These are phyloP conservation scores for Scytalopus superciliaris DNA, from an alignment of 2,113 vertebrate genomes.

Conservation along the genomic window DNA sequence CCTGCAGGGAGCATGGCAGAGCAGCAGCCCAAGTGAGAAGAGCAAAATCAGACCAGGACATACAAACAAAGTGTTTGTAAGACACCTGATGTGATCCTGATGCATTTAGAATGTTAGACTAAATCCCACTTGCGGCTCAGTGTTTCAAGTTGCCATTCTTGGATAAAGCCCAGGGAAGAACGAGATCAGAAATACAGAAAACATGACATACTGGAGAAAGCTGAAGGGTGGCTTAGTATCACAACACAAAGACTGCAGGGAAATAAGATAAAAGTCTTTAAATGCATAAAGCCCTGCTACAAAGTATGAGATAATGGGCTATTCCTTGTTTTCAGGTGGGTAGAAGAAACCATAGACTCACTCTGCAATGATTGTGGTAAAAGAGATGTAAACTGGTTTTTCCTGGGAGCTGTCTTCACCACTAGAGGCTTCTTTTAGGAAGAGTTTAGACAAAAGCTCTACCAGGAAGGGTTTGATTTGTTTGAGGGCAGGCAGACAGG, in stretches of 20 bases:
- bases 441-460: slow-evolving; percentile 49
- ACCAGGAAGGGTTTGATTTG: slow-evolving; percentile 37
- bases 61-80: slow-evolving; percentile 2
- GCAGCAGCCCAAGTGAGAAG: neutral
- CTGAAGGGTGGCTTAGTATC: slow-evolving; percentile 57
- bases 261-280: slow-evolving; percentile 61
- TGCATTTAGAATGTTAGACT: slow-evolving; percentile 7
- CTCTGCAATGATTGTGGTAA: slow-evolving; percentile 18
- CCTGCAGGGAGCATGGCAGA: neutral
- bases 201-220: slow-evolving; percentile 63
- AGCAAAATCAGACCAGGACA: neutral
- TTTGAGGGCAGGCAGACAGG: slow-evolving; percentile 48
- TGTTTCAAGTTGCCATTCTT: neutral
- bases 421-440: slow-evolving; percentile 49
- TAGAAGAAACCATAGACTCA: slow-evolving; percentile 31
- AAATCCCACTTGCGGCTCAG: neutral
- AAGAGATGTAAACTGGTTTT: slow-evolving; percentile 59
- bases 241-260: slow-evolving; percentile 31
- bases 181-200: slow-evolving; percentile 45
- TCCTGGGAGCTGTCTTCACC: slow-evolving; percentile 34
- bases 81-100: slow-evolving; percentile 25
- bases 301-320: slow-evolving; percentile 51
- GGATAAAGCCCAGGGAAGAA: slow-evolving; percentile 29
- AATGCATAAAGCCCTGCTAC: slow-evolving; percentile 48
- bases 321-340: slow-evolving; percentile 38